Percentiles rank a stretch among this genome's conserved stretches.
Evolutionary conservation across 1,140 invertebrate genomes (phyloP).

Genomic region (Tetragonula clypearis): DNA sequence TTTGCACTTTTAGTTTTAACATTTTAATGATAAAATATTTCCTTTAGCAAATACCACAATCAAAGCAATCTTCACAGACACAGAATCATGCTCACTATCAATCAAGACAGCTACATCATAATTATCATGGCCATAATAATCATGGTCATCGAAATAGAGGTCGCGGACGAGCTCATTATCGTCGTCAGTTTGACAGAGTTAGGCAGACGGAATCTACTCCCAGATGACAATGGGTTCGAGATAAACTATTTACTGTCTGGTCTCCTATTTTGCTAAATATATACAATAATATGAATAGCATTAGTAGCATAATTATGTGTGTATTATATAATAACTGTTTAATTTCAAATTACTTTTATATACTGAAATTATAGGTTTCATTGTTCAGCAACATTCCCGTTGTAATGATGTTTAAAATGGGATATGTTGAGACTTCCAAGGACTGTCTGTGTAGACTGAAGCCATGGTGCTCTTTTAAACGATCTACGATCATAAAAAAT

Average conservation of each 20-base stretch:
- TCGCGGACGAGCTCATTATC: constrained; percentile 72
- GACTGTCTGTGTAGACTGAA: constrained; percentile 65
- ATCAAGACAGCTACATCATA: constrained; percentile 71
- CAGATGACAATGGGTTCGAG: constrained; percentile 80
- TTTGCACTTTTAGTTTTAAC: neutral
- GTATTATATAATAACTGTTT: constrained; percentile 61
- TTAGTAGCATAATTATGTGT: constrained; percentile 63
- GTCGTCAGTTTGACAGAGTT: constrained; percentile 75
- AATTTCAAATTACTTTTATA: constrained; percentile 60
- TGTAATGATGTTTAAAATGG: constrained; percentile 70
- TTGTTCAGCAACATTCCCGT: constrained; percentile 69
- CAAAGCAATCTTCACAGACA: constrained; percentile 64
- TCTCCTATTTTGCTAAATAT: constrained; percentile 60
- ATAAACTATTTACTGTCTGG: constrained; percentile 55
- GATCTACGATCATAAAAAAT: constrained; percentile 58
- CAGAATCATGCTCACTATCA: constrained; percentile 66
- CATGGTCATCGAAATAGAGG: constrained; percentile 74
- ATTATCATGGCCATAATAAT: constrained; percentile 67
- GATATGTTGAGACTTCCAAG: constrained; percentile 53
- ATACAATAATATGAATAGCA: constrained; percentile 61
- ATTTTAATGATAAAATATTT: constrained; percentile 8
- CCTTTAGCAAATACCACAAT: constrained; percentile 56
- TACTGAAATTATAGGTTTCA: constrained; percentile 72
- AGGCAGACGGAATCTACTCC: constrained; percentile 76
- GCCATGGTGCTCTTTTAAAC: constrained; percentile 66